Evolutionary conservation across 2,113 vertebrate species (phyloP), one percentile per base, ranked within the genome.

Genomic region (Amblyornis subalaris): DNA sequence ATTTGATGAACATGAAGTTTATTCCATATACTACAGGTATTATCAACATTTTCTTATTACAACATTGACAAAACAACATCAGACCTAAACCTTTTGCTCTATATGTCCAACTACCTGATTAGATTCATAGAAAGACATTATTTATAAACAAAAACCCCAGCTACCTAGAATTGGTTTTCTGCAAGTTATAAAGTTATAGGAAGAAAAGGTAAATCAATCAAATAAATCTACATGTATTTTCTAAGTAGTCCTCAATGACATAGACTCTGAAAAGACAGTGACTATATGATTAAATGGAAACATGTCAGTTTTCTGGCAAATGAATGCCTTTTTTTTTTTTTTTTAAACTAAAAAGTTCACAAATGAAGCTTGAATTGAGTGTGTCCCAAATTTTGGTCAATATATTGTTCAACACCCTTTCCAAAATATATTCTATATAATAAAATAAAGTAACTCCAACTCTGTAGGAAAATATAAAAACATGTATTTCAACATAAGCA

Each of bases 301-400:
- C 1, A 35, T 50, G 26, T 42, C 4, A 29, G 45, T 6, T 66
- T 83, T 89, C 29, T 50, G 26, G 36, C 15, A 76, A 89, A 72
- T 50, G 0, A 66, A 70, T 40, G 6, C 0, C 1, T 8, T 19
- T 12, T 44, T 35, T 28, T 47, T 28, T 47, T 40, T 36, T 65
- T 38, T 50, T 25, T 7, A 2, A 67, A 50, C 36, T 28, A 14
- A 2, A 42, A 82, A 6, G 5, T 35, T 79, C 35, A 64, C 4
- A 67, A 60, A 35, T 64, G 3, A 13, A 88, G 8, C 16, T 38
- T 80, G 36, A 77, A 83, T 24, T 5, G 58, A 53, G 5, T 29
- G 19, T n/a, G 7, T 38, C 42, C 3, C 40, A 73, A 40, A 74
- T 42, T 60, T 69, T 90, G 3, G 10, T 54, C 42, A 64, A 24